Conservation (phyloP, 2,888 invertebrate species). For the Empis stercorea region DNA sequence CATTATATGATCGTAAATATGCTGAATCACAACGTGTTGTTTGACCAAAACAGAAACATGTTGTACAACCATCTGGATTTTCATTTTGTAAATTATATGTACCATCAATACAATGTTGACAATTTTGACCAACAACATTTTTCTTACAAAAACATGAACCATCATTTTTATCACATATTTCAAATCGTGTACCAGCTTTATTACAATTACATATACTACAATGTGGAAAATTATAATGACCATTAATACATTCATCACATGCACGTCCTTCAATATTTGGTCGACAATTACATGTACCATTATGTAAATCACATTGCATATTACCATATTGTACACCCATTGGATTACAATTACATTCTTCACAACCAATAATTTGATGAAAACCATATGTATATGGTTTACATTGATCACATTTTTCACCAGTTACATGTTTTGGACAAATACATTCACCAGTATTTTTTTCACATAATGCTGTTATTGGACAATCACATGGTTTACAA, state of each 20-base stretch:
- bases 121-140: slow-evolving; percentile 59
- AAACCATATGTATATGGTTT: slow-evolving; percentile 80
- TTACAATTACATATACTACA: slow-evolving; percentile 78
- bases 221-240: slow-evolving; percentile 76
- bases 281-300: slow-evolving; percentile 77
- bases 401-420: slow-evolving; percentile 81
- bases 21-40: slow-evolving; percentile 76
- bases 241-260: slow-evolving; percentile 77
- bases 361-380: slow-evolving; percentile 89
- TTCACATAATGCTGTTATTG: slow-evolving; percentile 70
- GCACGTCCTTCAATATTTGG: slow-evolving; percentile 75
- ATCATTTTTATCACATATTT: slow-evolving; percentile 71
- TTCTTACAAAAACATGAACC: slow-evolving; percentile 64
- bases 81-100: slow-evolving; percentile 76
- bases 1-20: slow-evolving; percentile 39
- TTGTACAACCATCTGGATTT: slow-evolving; percentile 85
- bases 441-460: slow-evolving; percentile 67
- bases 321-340: slow-evolving; percentile 64
- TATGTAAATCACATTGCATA: slow-evolving; percentile 76
- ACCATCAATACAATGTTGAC: slow-evolving; percentile 76
- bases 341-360: slow-evolving; percentile 81
- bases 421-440: slow-evolving; percentile 83
- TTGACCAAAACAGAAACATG: slow-evolving; percentile 95
- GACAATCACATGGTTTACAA: slow-evolving; percentile 80
- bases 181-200: slow-evolving; percentile 64